A percentile compares a stretch with the other conserved stretches of the same genome.
phyloP scores from a whole-genome alignment of 1,140 invertebrate species.

The Drosophila aff. region DNA sequence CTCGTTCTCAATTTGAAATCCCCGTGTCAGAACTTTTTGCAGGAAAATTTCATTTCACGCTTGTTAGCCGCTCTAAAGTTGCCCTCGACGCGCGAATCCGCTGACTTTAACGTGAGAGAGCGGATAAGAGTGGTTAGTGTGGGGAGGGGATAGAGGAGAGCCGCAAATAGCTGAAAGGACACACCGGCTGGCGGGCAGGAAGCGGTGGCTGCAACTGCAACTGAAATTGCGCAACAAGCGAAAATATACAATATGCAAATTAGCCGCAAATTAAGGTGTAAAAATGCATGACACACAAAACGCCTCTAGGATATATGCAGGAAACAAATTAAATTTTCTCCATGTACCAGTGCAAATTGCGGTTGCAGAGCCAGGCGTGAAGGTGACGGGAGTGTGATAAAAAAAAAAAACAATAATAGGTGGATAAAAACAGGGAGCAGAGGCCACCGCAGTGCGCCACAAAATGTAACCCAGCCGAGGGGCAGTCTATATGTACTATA shows the following conservation, averaged over 20 bases:
- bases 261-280: constrained; percentile 81
- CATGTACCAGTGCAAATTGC: constrained; percentile 61
- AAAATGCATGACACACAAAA: constrained; percentile 82
- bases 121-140: constrained; percentile 1
- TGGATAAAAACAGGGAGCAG: constrained; percentile 10
- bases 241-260: constrained; percentile 79
- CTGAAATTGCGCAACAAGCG: constrained; percentile 73
- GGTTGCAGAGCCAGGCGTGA: constrained; percentile 27
- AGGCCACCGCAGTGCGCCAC: constrained; percentile 41
- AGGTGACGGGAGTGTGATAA: constrained; percentile 12
- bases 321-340: constrained; percentile 75
- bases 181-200: constrained; percentile 21
- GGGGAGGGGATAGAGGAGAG: constrained; percentile 7
- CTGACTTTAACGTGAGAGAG: constrained; percentile 13
- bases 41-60: constrained; percentile 42
- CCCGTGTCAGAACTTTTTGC: constrained; percentile 18
- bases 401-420: constrained; percentile 31
- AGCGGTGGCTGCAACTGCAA: constrained; percentile 41
- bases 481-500: constrained; percentile 24
- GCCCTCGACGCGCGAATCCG: constrained; percentile 18
- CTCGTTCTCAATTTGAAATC: constrained; percentile 11
- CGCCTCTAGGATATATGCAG: constrained; percentile 71
- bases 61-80: constrained; percentile 46
- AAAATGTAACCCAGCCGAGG: constrained; percentile 30
- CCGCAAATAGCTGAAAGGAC: constrained; percentile 22